Conservation (phyloP, 2,113 vertebrate species). For the Sigmodon hispidus region DNA sequence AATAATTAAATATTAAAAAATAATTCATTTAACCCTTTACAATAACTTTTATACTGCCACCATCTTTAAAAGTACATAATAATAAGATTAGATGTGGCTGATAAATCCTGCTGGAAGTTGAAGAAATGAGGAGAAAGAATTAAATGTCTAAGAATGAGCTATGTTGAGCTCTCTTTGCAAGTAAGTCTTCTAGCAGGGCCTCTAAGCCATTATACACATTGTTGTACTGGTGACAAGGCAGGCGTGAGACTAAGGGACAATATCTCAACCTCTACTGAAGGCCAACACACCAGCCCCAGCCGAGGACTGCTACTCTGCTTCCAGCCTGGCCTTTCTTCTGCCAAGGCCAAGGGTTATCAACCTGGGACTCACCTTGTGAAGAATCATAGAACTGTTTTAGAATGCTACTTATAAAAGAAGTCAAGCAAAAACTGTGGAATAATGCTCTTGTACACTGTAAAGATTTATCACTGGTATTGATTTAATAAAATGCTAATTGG, state of each 20-base stretch:
- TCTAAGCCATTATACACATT: not conserved
- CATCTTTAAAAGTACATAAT: not conserved
- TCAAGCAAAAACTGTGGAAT: not conserved
- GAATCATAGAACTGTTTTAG: not conserved
- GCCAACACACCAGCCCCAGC: not conserved
- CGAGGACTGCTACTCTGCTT: not conserved
- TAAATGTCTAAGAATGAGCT: not conserved
- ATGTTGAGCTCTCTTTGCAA: not conserved
- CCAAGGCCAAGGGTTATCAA: not conserved
- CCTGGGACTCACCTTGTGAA: not conserved
- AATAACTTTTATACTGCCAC: not conserved
- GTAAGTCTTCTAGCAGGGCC: not conserved
- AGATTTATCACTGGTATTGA: too few relatives aligned
- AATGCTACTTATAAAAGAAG: constrained; percentile 20
- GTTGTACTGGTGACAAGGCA: not conserved
- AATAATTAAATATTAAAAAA: not conserved
- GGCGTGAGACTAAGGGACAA: rapidly evolving
- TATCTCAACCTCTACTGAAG: not conserved
- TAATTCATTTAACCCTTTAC: constrained; percentile 12
- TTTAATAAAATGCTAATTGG: too few relatives aligned
- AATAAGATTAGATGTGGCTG: not conserved
- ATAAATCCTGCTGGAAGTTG: not conserved
- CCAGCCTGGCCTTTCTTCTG: not conserved
- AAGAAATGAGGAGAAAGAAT: not conserved
- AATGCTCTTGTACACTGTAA: too few relatives aligned